phyloP scores from a whole-genome alignment of 2,888 invertebrate species.

The Rhimphoctona megacephalus region DNA sequence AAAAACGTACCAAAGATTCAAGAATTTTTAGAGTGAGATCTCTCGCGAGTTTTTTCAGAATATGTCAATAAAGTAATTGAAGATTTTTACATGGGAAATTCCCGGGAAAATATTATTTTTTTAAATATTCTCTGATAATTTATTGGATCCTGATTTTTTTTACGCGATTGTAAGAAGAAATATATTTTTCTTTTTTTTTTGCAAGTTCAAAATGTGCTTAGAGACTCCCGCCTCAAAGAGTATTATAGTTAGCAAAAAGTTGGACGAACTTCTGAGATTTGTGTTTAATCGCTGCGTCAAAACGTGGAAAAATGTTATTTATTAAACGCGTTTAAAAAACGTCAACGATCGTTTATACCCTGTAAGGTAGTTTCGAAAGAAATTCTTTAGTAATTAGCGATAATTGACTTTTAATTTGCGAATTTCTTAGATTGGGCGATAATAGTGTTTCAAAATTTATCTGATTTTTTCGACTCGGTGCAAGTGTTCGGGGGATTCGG shows the following conservation, averaged over 20 bases:
- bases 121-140: background rate
- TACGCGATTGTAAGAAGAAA: background rate
- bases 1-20: background rate
- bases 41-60: background rate
- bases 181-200: background rate
- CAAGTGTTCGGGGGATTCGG: background rate
- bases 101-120: background rate
- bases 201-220: background rate
- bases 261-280: slow-evolving; percentile 58
- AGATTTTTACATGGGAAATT: background rate
- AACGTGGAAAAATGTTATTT: slow-evolving; percentile 7
- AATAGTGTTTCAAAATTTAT: slow-evolving; percentile 36
- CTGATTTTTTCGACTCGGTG: background rate
- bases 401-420: slow-evolving; percentile 58
- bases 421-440: slow-evolving; percentile 40
- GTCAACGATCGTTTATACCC: slow-evolving; percentile 56
- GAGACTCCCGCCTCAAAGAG: slow-evolving; percentile 27
- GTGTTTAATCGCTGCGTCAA: slow-evolving; percentile 20
- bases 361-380: slow-evolving; percentile 61
- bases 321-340: slow-evolving; percentile 38
- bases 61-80: background rate
- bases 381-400: slow-evolving; percentile 45
- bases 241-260: slow-evolving; percentile 46
- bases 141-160: background rate
- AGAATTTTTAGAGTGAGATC: background rate